phyloP scores from a whole-genome alignment of 2,888 invertebrate genomes.

The Oxytorus armatus region DNA sequence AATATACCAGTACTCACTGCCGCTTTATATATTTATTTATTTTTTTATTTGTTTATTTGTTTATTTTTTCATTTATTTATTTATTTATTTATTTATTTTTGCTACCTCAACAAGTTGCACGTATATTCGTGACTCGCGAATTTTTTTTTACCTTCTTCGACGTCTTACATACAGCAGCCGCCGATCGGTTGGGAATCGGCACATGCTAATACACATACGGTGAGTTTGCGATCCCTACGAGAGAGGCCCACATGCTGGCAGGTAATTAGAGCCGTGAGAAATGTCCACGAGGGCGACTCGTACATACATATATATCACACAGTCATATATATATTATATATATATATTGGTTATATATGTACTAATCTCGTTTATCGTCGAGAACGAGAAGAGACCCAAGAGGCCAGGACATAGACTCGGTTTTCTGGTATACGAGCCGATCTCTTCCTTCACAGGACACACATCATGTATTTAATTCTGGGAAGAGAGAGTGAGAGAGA shows the following conservation, averaged over 20 bases:
- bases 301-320: slow-evolving; percentile 62
- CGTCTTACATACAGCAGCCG: slow-evolving; percentile 38
- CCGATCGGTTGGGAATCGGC: slow-evolving; percentile 74
- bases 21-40: too few species aligned
- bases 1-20: too few species aligned
- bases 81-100: slow-evolving; percentile 58
- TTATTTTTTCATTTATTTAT: slow-evolving; percentile 55
- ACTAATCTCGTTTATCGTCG: slow-evolving; percentile 71
- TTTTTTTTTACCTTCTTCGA: slow-evolving; percentile 27
- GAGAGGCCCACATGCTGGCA: slow-evolving; percentile 76
- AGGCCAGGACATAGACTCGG: slow-evolving; percentile 62
- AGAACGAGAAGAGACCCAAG: slow-evolving; percentile 68
- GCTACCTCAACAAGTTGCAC: slow-evolving; percentile 58
- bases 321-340: slow-evolving; percentile 66
- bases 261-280: slow-evolving; percentile 79
- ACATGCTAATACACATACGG: slow-evolving; percentile 75
- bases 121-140: slow-evolving; percentile 63
- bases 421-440: slow-evolving; percentile 52
- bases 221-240: slow-evolving; percentile 59
- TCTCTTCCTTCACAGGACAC: slow-evolving; percentile 48
- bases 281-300: slow-evolving; percentile 74
- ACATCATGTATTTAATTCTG: slow-evolving; percentile 59
- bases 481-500: slow-evolving; percentile 6
- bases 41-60: too few species aligned
- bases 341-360: slow-evolving; percentile 31